These are phyloP conservation scores for Synanthedon tipuliformis DNA, from an alignment of 2,888 invertebrate species.

Conservation along the genomic window DNA sequence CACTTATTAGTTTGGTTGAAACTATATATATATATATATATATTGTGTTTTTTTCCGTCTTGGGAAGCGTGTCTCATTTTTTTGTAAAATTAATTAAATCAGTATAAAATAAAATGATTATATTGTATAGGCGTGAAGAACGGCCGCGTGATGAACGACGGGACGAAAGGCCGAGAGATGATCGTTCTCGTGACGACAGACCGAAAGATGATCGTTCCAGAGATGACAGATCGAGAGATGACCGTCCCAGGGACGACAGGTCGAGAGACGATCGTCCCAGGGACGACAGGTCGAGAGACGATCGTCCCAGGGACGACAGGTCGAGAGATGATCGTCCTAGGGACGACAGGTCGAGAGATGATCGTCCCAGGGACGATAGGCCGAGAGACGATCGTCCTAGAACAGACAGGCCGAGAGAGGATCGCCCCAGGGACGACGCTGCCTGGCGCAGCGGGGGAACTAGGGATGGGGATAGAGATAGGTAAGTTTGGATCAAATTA, in stretches of 20 bases:
- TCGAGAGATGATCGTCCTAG: conserved; percentile 12
- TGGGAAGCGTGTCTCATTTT: too few relatives aligned
- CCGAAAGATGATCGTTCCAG: conserved; percentile 20
- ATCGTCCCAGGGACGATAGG: conserved; percentile 8
- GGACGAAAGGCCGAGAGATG: conserved; percentile 14
- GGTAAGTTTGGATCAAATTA: background rate
- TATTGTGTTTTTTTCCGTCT: too few relatives aligned
- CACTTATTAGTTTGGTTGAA: too few relatives aligned
- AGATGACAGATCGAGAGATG: conserved; percentile 14
- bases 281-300: conserved; percentile 15
- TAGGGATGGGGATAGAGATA: background rate
- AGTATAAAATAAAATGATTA: too few relatives aligned
- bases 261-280: conserved; percentile 14
- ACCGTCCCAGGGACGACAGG: conserved; percentile 17
- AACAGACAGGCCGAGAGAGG: conserved; percentile 6
- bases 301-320: conserved; percentile 17
- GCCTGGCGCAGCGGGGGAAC: conserved; percentile 7
- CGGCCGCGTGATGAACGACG: conserved; percentile 9
- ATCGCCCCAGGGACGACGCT: conserved; percentile 12
- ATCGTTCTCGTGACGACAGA: conserved; percentile 23
- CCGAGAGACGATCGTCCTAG: conserved; percentile 1
- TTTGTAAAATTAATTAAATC: too few relatives aligned
- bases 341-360: background rate
- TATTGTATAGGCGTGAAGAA: conserved; percentile 7
- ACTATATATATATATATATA: too few relatives aligned